Conservation (phyloP, 2,113 vertebrate species). For the Malurus cyaneus region DNA sequence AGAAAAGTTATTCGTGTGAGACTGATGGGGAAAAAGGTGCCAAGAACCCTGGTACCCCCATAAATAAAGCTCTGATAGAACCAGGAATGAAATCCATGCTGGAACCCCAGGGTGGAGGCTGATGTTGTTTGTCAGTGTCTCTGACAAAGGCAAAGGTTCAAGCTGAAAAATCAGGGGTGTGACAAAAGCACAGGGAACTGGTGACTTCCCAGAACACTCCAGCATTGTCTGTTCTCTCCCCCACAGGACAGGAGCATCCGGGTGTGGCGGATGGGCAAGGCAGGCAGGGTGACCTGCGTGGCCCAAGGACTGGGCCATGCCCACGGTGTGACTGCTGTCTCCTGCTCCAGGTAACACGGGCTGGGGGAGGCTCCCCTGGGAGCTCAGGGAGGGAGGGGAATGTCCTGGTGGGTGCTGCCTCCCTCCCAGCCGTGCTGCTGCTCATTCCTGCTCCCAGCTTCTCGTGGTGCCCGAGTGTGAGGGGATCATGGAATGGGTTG, state of each 20-base stretch:
- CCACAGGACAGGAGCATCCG: constrained; percentile 86
- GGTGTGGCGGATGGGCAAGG: constrained; percentile 85
- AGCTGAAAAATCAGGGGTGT: rapidly evolving
- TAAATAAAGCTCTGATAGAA: background rate
- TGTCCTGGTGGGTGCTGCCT: background rate
- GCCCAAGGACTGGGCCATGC: constrained; percentile 86
- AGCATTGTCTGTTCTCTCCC: background rate
- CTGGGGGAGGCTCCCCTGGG: rapidly evolving
- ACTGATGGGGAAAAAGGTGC: background rate
- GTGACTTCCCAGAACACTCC: rapidly evolving
- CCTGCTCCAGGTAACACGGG: constrained; percentile 86
- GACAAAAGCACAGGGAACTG: rapidly evolving
- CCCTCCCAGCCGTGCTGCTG: background rate
- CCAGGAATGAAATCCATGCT: background rate
- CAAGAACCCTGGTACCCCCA: background rate
- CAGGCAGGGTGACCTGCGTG: constrained; percentile 81
- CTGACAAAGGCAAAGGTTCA: background rate
- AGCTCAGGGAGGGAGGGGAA: background rate
- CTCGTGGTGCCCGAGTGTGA: rapidly evolving
- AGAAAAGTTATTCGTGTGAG: background rate
- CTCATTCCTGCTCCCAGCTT: background rate
- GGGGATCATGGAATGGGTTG: background rate
- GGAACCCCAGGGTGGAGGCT: background rate
- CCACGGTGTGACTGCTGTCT: constrained; percentile 83
- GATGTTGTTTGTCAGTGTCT: background rate